Evolutionary conservation across 2,797 vertebrate species (phyloP).

Genomic region (Leptatherina wallacei): DNA sequence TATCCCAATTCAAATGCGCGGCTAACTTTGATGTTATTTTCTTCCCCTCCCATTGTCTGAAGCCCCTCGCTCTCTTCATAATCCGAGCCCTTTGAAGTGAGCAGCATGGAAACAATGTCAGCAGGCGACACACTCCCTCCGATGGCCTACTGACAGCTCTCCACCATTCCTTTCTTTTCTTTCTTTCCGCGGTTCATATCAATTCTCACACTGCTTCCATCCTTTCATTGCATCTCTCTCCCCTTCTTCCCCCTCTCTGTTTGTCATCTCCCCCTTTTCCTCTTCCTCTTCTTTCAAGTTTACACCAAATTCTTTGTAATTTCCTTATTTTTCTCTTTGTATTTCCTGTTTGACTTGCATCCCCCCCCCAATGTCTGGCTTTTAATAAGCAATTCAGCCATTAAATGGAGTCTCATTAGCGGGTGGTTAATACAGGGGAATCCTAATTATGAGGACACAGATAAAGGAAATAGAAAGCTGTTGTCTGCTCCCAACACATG

Average conservation of each 20-base stretch:
- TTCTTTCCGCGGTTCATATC: slow-evolving; percentile 43
- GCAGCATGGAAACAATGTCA: slow-evolving; percentile 82
- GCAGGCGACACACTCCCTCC: slow-evolving; percentile 75
- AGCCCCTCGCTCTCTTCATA: slow-evolving; percentile 79
- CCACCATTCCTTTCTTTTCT: slow-evolving; percentile 47
- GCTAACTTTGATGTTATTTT: slow-evolving; percentile 85
- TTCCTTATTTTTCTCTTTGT: slow-evolving; percentile 24
- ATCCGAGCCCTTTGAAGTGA: slow-evolving; percentile 83
- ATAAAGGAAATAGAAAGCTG: slow-evolving; percentile 64
- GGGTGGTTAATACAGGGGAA: slow-evolving; percentile 66
- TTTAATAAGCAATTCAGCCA: slow-evolving; percentile 69
- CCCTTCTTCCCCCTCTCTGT: slow-evolving; percentile 34
- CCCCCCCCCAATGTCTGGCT: slow-evolving; percentile 44
- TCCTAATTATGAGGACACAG: slow-evolving; percentile 72
- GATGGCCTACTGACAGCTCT: slow-evolving; percentile 73
- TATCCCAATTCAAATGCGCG: slow-evolving; percentile 79
- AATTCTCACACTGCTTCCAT: slow-evolving; percentile 57
- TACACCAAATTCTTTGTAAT: slow-evolving; percentile 27
- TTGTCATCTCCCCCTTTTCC: slow-evolving; percentile 35
- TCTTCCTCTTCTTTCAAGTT: slow-evolving; percentile 37
- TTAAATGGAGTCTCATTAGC: slow-evolving; percentile 77
- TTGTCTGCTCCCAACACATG: slow-evolving; percentile 54
- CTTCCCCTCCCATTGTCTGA: slow-evolving; percentile 79
- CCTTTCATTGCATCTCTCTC: slow-evolving; percentile 33
- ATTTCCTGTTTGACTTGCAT: slow-evolving; percentile 28